Conservation (phyloP, 2,888 invertebrate species). For the Euplagia quadripunctaria region DNA sequence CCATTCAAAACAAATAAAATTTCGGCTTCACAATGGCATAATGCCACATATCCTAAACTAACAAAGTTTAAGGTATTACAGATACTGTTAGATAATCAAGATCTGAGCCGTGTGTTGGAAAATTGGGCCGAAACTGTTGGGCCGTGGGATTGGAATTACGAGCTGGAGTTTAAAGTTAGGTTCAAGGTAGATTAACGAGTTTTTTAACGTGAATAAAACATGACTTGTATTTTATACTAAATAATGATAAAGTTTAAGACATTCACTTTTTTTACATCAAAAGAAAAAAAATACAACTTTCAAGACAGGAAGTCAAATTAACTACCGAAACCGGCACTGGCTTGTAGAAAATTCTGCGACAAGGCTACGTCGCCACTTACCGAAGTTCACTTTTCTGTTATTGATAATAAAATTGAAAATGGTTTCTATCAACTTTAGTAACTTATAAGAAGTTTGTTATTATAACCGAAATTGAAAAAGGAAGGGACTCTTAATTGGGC, state of each 20-base stretch:
- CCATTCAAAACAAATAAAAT: background rate
- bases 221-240: background rate
- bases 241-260: background rate
- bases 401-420: background rate
- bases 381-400: background rate
- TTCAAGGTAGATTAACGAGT: background rate
- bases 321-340: background rate
- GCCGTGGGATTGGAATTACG: constrained; percentile 43
- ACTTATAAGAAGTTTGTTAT: too few species aligned
- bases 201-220: background rate
- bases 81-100: constrained; percentile 23
- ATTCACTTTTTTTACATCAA: background rate
- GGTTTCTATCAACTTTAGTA: background rate
- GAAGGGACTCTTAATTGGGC: too few species aligned
- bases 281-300: background rate
- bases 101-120: constrained; percentile 21
- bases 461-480: too few species aligned
- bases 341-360: background rate
- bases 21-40: background rate
- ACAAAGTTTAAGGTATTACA: constrained; percentile 14
- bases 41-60: constrained; percentile 17
- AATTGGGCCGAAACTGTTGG: constrained; percentile 37
- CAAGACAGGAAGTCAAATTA: background rate
- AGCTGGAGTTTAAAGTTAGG: constrained; percentile 19
- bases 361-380: background rate